phyloP scores from a whole-genome alignment of 2,797 vertebrate species.

The Anguilla pacifica region DNA sequence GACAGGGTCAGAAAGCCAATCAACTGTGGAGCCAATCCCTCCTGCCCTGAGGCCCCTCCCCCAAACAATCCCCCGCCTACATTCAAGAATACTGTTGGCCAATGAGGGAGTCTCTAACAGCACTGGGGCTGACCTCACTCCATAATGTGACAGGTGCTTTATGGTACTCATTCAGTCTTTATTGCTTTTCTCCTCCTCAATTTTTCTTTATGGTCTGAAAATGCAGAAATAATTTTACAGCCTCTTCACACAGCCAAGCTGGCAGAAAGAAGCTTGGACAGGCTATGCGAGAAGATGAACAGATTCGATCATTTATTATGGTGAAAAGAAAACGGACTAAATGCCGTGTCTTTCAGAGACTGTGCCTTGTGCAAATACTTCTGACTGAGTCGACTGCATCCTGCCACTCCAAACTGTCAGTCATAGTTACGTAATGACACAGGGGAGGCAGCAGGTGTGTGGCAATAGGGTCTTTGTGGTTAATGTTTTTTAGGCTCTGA shows the following conservation, averaged over 20 bases:
- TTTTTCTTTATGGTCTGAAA: neutral
- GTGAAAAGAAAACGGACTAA: too few species aligned
- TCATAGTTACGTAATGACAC: neutral
- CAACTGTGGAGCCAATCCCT: neutral
- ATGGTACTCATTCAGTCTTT: neutral
- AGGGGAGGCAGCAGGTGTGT: neutral
- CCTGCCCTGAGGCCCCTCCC: neutral
- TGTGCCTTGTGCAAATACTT: too few species aligned
- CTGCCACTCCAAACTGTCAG: neutral
- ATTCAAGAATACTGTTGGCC: neutral
- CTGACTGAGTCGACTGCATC: neutral
- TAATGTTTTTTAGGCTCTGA: neutral
- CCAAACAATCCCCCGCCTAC: neutral
- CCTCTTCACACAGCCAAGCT: neutral
- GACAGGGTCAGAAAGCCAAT: neutral
- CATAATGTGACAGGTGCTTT: neutral
- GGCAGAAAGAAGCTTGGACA: neutral
- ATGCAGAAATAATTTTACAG: neutral
- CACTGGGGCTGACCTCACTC: neutral
- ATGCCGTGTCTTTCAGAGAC: too few species aligned
- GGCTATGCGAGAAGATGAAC: too few species aligned
- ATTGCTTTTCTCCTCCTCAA: neutral
- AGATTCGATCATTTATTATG: too few species aligned
- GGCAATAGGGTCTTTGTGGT: neutral
- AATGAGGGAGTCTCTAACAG: neutral